Conservation (phyloP, 2,888 invertebrate genomes). For the Marronus borbonicus region DNA sequence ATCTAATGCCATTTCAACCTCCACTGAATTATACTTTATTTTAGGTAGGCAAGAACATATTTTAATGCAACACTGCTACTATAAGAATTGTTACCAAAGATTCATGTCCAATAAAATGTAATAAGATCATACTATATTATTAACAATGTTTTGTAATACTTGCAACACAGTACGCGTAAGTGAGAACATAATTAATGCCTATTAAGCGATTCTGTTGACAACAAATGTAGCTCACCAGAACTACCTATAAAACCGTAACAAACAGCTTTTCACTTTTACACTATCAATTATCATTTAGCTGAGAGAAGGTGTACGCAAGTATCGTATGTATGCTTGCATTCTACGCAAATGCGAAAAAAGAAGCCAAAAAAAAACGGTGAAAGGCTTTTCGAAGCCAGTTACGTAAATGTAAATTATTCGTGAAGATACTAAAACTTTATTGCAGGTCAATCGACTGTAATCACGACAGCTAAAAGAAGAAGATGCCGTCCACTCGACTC, state of each 20-base stretch:
- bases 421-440: conserved; percentile 26
- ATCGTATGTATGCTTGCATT: not conserved
- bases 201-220: no score
- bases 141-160: no score
- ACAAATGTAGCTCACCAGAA: not conserved
- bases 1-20: no score
- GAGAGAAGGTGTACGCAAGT: not conserved
- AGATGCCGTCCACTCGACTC: not conserved
- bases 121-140: no score
- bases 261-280: conserved; percentile 10
- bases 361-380: conserved; percentile 19
- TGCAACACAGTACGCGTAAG: no score
- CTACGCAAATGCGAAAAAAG: not conserved
- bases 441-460: conserved; percentile 23
- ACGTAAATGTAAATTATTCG: conserved; percentile 32
- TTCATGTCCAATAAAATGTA: no score
- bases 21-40: no score
- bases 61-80: no score
- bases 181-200: no score
- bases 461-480: conserved; percentile 26
- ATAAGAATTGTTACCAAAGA: no score
- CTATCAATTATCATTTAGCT: not conserved
- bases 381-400: conserved; percentile 24
- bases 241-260: not conserved
- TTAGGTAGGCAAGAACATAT: no score